Percentiles rank a stretch among this genome's conserved stretches.
These are phyloP conservation scores for Callipepla californica DNA, from an alignment of 2,113 vertebrate genomes.

Conservation along the genomic window DNA sequence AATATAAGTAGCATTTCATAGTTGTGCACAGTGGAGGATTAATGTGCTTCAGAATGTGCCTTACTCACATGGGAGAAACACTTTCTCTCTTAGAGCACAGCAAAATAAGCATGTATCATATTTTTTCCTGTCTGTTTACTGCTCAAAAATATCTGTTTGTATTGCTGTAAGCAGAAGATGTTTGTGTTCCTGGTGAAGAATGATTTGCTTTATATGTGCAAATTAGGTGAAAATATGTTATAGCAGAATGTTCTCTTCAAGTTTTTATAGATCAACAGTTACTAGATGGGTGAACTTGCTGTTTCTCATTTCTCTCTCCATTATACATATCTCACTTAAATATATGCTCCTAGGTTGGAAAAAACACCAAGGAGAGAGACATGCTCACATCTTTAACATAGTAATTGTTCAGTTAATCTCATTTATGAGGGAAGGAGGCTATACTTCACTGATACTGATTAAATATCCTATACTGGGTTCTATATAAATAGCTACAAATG, in stretches of 20 bases:
- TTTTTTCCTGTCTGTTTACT: neutral
- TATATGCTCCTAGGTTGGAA: slow-evolving; percentile 20
- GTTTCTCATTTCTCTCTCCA: neutral
- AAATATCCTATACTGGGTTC: slow-evolving; percentile 58
- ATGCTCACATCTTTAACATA: slow-evolving; percentile 46
- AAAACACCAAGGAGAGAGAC: slow-evolving; percentile 38
- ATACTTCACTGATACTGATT: slow-evolving; percentile 64
- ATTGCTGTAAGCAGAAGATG: neutral
- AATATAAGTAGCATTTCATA: neutral
- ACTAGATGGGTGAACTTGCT: neutral
- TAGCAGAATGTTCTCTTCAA: neutral
- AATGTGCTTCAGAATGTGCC: neutral
- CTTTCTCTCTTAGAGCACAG: neutral
- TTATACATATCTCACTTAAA: neutral
- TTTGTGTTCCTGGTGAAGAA: neutral
- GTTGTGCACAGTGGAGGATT: neutral
- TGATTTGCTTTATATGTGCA: neutral
- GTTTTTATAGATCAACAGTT: slow-evolving; percentile 7
- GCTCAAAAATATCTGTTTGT: neutral
- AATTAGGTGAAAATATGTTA: neutral
- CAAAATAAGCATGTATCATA: neutral
- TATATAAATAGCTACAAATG: slow-evolving; percentile 65
- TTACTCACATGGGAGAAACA: neutral
- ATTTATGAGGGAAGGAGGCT: slow-evolving; percentile 46
- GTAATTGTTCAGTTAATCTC: slow-evolving; percentile 70